phyloP scores from a whole-genome alignment of 2,797 vertebrate species.

The Threskiornis aethiopicus region DNA sequence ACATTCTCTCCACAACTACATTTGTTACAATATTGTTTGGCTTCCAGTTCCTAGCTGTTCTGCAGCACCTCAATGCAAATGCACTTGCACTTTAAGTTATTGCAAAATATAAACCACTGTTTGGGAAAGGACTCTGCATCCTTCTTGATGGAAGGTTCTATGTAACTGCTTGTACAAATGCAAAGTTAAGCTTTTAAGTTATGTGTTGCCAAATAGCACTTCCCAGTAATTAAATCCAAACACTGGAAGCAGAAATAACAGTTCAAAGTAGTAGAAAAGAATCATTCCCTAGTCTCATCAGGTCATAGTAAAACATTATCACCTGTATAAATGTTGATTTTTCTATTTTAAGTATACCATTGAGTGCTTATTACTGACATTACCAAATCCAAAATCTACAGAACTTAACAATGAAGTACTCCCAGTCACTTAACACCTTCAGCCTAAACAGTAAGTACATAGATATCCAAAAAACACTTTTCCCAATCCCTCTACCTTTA shows the following conservation, averaged over 20 bases:
- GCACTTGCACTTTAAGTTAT: background rate
- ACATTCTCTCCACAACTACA: background rate
- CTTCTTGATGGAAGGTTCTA: background rate
- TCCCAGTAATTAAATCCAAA: background rate
- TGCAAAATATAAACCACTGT: background rate
- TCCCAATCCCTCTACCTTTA: background rate
- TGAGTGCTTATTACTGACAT: background rate
- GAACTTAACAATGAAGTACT: background rate
- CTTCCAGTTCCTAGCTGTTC: background rate
- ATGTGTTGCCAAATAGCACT: background rate
- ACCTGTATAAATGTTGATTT: background rate
- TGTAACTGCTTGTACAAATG: background rate
- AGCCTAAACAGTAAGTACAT: background rate
- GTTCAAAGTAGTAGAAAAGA: background rate
- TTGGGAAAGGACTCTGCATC: background rate
- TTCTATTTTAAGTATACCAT: background rate
- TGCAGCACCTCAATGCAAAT: background rate
- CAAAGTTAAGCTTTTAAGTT: background rate
- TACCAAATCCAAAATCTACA: background rate
- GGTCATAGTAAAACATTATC: background rate
- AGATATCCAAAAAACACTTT: background rate
- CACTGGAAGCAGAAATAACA: background rate
- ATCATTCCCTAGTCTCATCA: background rate
- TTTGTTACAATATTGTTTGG: background rate
- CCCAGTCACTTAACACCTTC: background rate